A percentile compares a stretch with the other conserved stretches of the same genome.
phyloP scores from a whole-genome alignment of 2,888 invertebrate species.

The Pantelozetes paolii region DNA sequence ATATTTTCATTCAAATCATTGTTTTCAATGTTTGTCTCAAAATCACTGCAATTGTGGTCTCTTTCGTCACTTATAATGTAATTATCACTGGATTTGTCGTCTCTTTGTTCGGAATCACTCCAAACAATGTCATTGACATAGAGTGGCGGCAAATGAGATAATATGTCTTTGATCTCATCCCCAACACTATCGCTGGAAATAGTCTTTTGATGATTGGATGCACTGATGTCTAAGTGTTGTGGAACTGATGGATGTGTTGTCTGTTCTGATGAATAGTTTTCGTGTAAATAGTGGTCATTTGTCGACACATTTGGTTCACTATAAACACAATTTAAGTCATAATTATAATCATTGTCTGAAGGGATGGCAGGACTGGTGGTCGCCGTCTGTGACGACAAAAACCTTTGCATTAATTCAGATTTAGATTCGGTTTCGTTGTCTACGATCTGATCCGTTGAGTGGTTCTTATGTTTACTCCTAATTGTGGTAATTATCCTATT shows the following conservation, averaged over 20 bases:
- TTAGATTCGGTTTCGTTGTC: slow-evolving; percentile 13
- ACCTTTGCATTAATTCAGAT: slow-evolving; percentile 33
- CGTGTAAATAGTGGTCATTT: neutral
- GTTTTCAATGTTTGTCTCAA: neutral
- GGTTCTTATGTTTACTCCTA: neutral
- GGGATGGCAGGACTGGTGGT: neutral
- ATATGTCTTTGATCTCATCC: slow-evolving; percentile 56
- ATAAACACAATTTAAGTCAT: neutral
- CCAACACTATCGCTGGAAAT: slow-evolving; percentile 56
- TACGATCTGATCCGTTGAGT: neutral
- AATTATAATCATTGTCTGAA: neutral
- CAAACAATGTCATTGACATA: slow-evolving; percentile 59
- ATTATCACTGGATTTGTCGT: slow-evolving; percentile 35
- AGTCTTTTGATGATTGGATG: neutral
- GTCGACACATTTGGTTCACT: neutral
- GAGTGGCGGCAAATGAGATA: slow-evolving; percentile 64
- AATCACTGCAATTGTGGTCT: neutral
- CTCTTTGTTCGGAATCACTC: slow-evolving; percentile 48
- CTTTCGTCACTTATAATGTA: neutral
- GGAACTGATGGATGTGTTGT: slow-evolving; percentile 15
- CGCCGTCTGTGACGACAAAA: neutral
- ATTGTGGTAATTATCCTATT: neutral
- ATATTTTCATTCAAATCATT: neutral
- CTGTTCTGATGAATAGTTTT: slow-evolving; percentile 1
- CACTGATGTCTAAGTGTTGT: slow-evolving; percentile 28